phyloP scores from a whole-genome alignment of 2,888 invertebrate genomes.

The Myopa tessellatipennis region DNA sequence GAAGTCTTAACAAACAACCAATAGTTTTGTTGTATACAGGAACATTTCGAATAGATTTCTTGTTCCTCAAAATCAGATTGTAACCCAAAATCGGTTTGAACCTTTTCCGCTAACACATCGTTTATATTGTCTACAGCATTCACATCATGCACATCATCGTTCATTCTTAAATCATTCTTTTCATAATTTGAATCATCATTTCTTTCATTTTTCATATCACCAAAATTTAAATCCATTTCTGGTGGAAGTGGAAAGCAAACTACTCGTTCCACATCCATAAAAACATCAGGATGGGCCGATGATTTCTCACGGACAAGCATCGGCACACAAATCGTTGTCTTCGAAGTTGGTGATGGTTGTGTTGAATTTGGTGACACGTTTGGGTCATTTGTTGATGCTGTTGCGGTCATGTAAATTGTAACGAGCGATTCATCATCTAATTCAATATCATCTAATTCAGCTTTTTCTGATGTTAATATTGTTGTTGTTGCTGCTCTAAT shows the following conservation, averaged over 20 bases:
- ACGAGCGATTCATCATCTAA: neutral
- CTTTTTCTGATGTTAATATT: too few species aligned
- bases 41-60: neutral
- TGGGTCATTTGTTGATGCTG: neutral
- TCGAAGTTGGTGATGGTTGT: conserved; percentile 48
- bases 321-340: conserved; percentile 60
- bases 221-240: conserved; percentile 19
- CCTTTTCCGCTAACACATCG: neutral
- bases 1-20: neutral
- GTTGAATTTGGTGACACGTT: neutral
- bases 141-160: neutral
- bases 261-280: conserved; percentile 57
- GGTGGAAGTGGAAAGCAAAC: conserved; percentile 60
- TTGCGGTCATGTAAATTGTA: neutral
- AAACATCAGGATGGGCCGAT: conserved; percentile 47
- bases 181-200: neutral
- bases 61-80: neutral
- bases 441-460: neutral
- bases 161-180: neutral
- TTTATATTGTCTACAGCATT: neutral
- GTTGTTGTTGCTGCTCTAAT: too few species aligned
- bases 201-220: neutral
- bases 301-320: conserved; percentile 56
- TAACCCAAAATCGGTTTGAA: neutral
- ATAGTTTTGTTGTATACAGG: neutral